A percentile compares a stretch with the other conserved stretches of the same genome.
Evolutionary conservation across 2,113 vertebrate genomes (phyloP).

Genomic region (Chamaea fasciata): DNA sequence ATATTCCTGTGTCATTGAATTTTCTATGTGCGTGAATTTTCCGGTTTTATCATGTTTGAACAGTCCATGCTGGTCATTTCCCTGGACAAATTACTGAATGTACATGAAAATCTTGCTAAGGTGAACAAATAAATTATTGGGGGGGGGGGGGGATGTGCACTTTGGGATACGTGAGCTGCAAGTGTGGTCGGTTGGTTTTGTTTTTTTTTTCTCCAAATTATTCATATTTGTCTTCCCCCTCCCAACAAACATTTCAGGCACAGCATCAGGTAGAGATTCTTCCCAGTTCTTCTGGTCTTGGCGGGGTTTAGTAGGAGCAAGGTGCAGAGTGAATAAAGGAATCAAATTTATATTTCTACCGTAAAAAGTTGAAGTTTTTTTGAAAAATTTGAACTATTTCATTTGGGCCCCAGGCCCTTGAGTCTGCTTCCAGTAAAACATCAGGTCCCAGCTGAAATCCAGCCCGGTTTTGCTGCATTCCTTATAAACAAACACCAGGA

Average conservation of each 20-base stretch:
- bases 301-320: background rate
- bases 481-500: background rate
- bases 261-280: background rate
- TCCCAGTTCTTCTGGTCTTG: background rate
- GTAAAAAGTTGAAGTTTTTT: background rate
- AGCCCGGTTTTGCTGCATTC: background rate
- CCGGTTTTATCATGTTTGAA: background rate
- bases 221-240: background rate
- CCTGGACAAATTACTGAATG: slow-evolving; percentile 26
- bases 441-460: background rate
- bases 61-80: background rate
- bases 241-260: background rate
- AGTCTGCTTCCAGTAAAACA: background rate
- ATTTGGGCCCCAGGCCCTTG: background rate
- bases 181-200: background rate
- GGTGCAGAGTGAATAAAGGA: background rate
- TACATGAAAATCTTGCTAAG: background rate
- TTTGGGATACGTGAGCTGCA: background rate
- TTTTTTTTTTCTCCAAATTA: background rate
- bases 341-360: background rate
- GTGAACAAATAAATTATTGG: slow-evolving; percentile 43
- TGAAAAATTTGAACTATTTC: background rate
- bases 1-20: background rate
- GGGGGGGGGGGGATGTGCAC: background rate
- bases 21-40: background rate